Evolutionary conservation across 2,888 invertebrate genomes (phyloP), one percentile per base, ranked within the genome.

Genomic region (Oscheius sp.): DNA sequence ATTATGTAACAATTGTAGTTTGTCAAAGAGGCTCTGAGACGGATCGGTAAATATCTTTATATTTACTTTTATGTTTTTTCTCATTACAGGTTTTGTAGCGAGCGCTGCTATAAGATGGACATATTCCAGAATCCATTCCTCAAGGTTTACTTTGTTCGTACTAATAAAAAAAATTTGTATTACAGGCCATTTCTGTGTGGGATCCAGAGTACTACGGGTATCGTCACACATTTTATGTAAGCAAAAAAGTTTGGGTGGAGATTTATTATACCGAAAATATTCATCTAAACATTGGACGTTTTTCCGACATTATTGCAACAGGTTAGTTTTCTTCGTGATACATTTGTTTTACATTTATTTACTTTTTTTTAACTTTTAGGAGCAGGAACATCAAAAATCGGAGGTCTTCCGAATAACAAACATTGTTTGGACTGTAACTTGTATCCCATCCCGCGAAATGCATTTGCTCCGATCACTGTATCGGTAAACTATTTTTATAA

Each of bases 1-100:
- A 89, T 78, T 88, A 89, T 71, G 84, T 88, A 13, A 89, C 88
- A 0, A 71, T 89, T 6, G 87, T 89, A 7, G 69, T 88, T 6
- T 81, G 82, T 55, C n/a, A 72, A 1, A 74, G 72, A 35, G 78
- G 75, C 21, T 82, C 85, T n/a, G 77, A 76, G 9, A 78, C 82
- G 2, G 88, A 88, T 72, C 21, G 18, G 49, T 63, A 35, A n/a
- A 18, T 63, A 21, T 63, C 43, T 25, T 3, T n/a, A 9, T n/a
- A 16, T 29, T 58, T 58, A 45, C 16, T 55, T 2, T 9, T 27
- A 18, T 18, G 5, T 27, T n/a, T 16, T 49, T 21, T 6, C 5
- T 25, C 2, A 63, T 75, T 77, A 53, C 68, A 80, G 80, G 9
- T 87, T 78, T 76, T 85, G 84, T 69, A 41, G 53, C 13, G 63